phyloP scores from a whole-genome alignment of 1,140 invertebrate species.

The Listronotus bonariensis region DNA sequence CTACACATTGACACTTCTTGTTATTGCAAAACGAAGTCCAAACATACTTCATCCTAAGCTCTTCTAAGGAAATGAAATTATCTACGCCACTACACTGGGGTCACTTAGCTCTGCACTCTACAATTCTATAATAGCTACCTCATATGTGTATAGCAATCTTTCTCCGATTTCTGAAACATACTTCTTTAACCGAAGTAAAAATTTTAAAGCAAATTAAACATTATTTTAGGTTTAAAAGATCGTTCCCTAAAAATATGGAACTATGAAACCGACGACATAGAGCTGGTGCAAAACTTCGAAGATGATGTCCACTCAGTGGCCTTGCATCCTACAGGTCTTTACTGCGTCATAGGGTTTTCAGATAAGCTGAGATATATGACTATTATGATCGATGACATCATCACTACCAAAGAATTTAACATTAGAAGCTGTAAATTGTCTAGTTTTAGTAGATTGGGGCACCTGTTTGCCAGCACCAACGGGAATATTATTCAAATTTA shows the following conservation, averaged over 20 bases:
- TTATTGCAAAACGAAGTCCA: too few relatives aligned
- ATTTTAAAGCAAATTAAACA: too few relatives aligned
- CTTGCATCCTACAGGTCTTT: conserved; percentile 83
- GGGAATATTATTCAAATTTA: conserved; percentile 80
- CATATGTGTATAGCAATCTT: too few relatives aligned
- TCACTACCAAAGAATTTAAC: conserved; percentile 74
- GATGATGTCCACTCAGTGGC: conserved; percentile 49
- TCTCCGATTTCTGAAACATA: too few relatives aligned
- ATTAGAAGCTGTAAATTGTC: conserved; percentile 72
- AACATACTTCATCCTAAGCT: too few relatives aligned
- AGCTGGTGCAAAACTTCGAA: conserved; percentile 61
- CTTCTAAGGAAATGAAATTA: too few relatives aligned
- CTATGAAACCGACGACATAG: conserved; percentile 76
- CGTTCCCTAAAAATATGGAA: conserved; percentile 88
- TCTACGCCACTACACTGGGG: too few relatives aligned
- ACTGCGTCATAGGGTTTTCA: conserved; percentile 86
- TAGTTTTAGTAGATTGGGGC: conserved; percentile 78
- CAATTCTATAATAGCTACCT: too few relatives aligned
- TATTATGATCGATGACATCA: conserved; percentile 85
- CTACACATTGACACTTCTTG: too few relatives aligned
- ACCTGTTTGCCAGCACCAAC: conserved; percentile 81
- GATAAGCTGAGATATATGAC: conserved; percentile 87
- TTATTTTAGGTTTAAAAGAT: conserved; percentile 60
- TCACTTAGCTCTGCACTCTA: too few relatives aligned
- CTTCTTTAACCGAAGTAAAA: too few relatives aligned